Evolutionary conservation across 1,140 invertebrate species (phyloP).

Genomic region (Drosophila erecta): DNA sequence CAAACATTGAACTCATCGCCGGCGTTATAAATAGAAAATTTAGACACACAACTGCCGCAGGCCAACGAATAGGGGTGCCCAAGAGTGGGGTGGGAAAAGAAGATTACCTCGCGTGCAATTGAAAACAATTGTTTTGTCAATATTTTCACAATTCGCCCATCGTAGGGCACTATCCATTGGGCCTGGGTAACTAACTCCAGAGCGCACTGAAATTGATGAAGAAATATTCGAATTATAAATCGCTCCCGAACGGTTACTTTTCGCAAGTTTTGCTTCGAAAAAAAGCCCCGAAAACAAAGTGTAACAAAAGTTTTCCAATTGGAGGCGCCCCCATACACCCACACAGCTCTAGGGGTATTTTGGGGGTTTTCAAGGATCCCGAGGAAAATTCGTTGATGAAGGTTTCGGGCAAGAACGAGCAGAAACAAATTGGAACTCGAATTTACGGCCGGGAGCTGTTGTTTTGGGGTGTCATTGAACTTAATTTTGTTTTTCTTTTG

Average conservation of each 20-base stretch:
- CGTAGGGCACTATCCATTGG: slow-evolving; percentile 48
- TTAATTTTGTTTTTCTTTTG: slow-evolving; percentile 70
- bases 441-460: slow-evolving; percentile 56
- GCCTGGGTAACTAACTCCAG: slow-evolving; percentile 48
- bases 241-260: slow-evolving; percentile 13
- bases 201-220: slow-evolving; percentile 41
- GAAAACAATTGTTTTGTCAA: slow-evolving; percentile 80
- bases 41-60: slow-evolving; percentile 52
- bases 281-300: slow-evolving; percentile 37
- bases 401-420: slow-evolving; percentile 44
- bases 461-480: slow-evolving; percentile 79
- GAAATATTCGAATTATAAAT: slow-evolving; percentile 60
- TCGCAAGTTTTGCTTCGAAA: background rate
- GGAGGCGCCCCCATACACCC: slow-evolving; percentile 34
- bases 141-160: slow-evolving; percentile 80
- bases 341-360: background rate
- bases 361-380: background rate
- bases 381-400: slow-evolving; percentile 61
- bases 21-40: slow-evolving; percentile 55
- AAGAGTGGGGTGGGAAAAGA: slow-evolving; percentile 5
- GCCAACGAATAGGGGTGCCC: slow-evolving; percentile 27
- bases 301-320: slow-evolving; percentile 81
- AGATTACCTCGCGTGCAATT: slow-evolving; percentile 56
- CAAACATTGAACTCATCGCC: slow-evolving; percentile 58
- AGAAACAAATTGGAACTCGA: slow-evolving; percentile 43